Evolutionary conservation across 2,113 vertebrate species (phyloP), one percentile per base, ranked within the genome.

Genomic region (Takifugu flavidus): DNA sequence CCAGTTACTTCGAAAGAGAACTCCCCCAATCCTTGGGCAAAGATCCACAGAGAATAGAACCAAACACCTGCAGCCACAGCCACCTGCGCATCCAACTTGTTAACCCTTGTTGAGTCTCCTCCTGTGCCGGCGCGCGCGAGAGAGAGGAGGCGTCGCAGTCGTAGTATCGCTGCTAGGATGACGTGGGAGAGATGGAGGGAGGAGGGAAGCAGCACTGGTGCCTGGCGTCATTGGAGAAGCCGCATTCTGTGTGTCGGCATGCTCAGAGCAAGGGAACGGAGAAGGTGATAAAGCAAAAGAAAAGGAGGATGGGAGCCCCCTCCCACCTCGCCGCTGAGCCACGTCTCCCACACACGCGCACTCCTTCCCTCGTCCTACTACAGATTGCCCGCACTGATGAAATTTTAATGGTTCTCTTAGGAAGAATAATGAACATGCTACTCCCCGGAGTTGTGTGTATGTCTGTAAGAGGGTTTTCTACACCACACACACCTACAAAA

Each of bases 361-460:
- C 77, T 50, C 75, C 74, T 27, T 53, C 70, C 86, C 85, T 80
- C 78, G 62, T 73, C 82, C 83, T 61, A 80, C 80, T 86, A 71
- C 77, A 78, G 85, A 91, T 90, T 89, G 82, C 78, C 88, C 91
- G 85, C 89, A 87, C 73, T 92, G 90, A 93, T 84, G 91, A 91
- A 92, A 94, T 93, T 94, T 90, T 93, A 94, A 92, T 92, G 84
- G 83, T 84, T 92, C 90, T 91, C 90, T 90, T 86, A 89, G 86
- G 71, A 92, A 90, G 89, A 90, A 91, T 92, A 93, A 93, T 89
- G 88, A 93, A 91, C 80, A 84, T 75, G 80, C 76, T 75, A 46
- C 78, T 92, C 89, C 89, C 89, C 62, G 66, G 88, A 80, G 46
- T 49, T 74, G 61, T 49, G 70, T 66, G 60, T 49, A 25, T 49